Evolutionary conservation across 2,888 invertebrate species (phyloP).

Genomic region (Drosophila recens): DNA sequence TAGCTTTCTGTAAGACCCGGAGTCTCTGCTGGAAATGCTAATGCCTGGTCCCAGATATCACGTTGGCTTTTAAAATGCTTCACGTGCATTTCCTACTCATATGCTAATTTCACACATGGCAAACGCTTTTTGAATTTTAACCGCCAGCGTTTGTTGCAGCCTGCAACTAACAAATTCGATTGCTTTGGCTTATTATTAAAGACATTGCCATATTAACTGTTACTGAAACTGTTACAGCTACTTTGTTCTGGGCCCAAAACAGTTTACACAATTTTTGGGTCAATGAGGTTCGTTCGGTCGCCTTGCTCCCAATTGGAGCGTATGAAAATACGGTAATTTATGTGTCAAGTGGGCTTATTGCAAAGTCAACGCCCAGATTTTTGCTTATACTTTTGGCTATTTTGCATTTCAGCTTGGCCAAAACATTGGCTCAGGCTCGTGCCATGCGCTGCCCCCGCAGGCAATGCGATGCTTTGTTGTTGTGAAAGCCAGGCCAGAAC

Average conservation of each 20-base stretch:
- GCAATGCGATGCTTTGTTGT: slow-evolving; percentile 51
- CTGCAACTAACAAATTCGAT: slow-evolving; percentile 36
- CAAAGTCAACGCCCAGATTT: slow-evolving; percentile 44
- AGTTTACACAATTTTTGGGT: slow-evolving; percentile 38
- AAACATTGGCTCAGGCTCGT: slow-evolving; percentile 53
- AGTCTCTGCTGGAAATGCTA: slow-evolving; percentile 35
- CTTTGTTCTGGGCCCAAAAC: slow-evolving; percentile 18
- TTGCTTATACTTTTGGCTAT: slow-evolving; percentile 31
- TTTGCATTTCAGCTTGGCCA: slow-evolving; percentile 69
- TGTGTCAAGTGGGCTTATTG: slow-evolving; percentile 55
- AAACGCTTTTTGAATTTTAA: slow-evolving; percentile 66
- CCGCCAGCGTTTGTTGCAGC: slow-evolving; percentile 9
- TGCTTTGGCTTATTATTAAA: slow-evolving; percentile 36
- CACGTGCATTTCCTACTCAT: slow-evolving; percentile 59
- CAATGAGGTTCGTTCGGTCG: slow-evolving; percentile 40
- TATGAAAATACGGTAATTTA: slow-evolving; percentile 55
- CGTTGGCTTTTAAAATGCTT: slow-evolving; percentile 47
- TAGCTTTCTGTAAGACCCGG: slow-evolving; percentile 7
- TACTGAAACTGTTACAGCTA: slow-evolving; percentile 12
- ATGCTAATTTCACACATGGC: slow-evolving; percentile 67
- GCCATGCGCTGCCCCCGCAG: slow-evolving; percentile 63
- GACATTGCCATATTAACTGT: slow-evolving; percentile 36
- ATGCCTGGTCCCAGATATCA: slow-evolving; percentile 44
- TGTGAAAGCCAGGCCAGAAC: slow-evolving; percentile 66
- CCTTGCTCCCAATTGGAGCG: slow-evolving; percentile 48